Conservation (phyloP, 2,888 invertebrate species). For the Polyploca ridens region DNA sequence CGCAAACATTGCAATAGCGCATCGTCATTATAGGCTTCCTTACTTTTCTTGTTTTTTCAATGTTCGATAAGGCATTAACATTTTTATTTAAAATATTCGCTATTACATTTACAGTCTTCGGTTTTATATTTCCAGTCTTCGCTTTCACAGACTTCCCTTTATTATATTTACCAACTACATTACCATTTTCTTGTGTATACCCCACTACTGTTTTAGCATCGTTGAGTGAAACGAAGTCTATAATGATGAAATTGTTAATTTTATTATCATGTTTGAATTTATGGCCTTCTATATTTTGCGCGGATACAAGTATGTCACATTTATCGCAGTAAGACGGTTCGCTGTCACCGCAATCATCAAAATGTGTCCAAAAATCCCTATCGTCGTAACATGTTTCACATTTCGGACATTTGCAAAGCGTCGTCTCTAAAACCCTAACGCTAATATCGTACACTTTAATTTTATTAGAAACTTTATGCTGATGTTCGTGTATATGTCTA, state of each 20-base stretch:
- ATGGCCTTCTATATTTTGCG: background rate
- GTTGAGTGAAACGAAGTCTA: conserved; percentile 9
- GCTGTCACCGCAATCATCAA: conserved; percentile 23
- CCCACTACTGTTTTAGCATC: background rate
- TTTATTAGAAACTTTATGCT: conserved; percentile 44
- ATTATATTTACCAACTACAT: background rate
- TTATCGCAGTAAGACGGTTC: conserved; percentile 27
- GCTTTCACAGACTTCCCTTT: background rate
- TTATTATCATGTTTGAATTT: background rate
- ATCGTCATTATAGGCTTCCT: conserved; percentile 2
- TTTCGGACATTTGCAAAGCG: conserved; percentile 46
- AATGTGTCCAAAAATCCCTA: conserved; percentile 38
- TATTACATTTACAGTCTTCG: background rate
- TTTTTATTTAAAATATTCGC: background rate
- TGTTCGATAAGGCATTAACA: background rate
- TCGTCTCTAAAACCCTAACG: conserved; percentile 32
- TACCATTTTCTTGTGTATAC: background rate
- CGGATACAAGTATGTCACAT: conserved; percentile 30
- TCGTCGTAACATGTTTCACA: conserved; percentile 53
- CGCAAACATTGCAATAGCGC: conserved; percentile 35
- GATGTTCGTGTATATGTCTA: conserved; percentile 36
- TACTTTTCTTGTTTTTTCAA: too few relatives aligned
- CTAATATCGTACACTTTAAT: conserved; percentile 42
- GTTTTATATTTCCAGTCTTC: background rate
- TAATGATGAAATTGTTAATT: conserved; percentile 1